Percentiles rank a stretch among this genome's conserved stretches.
phyloP scores from a whole-genome alignment of 2,888 invertebrate genomes.

The Philereme transversata region DNA sequence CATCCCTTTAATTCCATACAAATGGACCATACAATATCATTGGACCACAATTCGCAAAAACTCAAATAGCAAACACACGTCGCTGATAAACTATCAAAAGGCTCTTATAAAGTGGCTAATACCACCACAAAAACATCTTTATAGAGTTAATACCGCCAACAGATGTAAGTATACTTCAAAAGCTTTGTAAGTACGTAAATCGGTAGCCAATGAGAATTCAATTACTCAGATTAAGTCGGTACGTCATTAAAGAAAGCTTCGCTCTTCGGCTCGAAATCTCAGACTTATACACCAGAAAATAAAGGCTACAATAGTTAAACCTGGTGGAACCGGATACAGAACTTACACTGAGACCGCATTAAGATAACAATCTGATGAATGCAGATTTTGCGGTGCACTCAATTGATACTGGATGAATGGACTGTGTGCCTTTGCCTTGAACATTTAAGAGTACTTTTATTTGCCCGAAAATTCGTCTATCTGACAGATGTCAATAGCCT shows the following conservation, averaged over 20 bases:
- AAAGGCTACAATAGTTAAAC: conserved; percentile 39
- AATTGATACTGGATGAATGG: conserved; percentile 44
- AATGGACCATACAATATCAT: conserved; percentile 1
- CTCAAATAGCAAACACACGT: conserved; percentile 26
- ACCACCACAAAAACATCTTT: conserved; percentile 16
- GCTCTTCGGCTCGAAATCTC: conserved; percentile 46
- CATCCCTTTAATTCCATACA: conserved; percentile 12
- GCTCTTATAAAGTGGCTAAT: conserved; percentile 17
- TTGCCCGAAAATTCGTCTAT: too few species aligned
- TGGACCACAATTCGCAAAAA: conserved; percentile 13
- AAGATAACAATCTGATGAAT: conserved; percentile 77
- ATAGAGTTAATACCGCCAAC: conserved; percentile 31
- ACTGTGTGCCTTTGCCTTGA: conserved; percentile 8
- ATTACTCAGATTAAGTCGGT: conserved; percentile 30
- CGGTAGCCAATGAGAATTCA: conserved; percentile 30
- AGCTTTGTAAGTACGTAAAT: conserved; percentile 13
- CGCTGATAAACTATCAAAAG: conserved; percentile 16
- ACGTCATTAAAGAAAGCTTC: conserved; percentile 41
- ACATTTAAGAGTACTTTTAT: not conserved
- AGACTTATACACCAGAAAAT: conserved; percentile 24
- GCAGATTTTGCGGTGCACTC: conserved; percentile 64
- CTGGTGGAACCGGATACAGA: conserved; percentile 49
- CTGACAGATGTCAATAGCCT: too few species aligned
- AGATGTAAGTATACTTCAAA: conserved; percentile 15
- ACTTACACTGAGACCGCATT: conserved; percentile 58